Evolutionary conservation across 2,113 vertebrate genomes (phyloP), one percentile per base, ranked within the genome.

Genomic region (Dipodomys spectabilis): DNA sequence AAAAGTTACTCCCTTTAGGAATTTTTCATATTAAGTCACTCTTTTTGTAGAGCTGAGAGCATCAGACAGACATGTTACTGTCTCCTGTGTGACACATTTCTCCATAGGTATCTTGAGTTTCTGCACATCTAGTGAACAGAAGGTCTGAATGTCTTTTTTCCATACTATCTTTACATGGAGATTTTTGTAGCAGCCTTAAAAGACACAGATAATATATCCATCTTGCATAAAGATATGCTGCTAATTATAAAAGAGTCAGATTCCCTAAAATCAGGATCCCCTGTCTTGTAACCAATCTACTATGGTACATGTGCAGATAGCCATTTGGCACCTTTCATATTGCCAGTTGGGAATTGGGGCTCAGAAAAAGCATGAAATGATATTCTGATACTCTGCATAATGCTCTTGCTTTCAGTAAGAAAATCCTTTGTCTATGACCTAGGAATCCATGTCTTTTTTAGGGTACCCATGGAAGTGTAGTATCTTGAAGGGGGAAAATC

Each of bases 141-240:
- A 19, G n/a, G 30, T 75, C 22, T 74, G 71, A 39, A 18, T 35
- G 44, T 4, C 8, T 91, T 80, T 84, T 35, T 83, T 91, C 44
- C 32, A 60, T n/a, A 57, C 5, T 77, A 67, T 30, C 22, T 65
- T 65, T 20, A 65, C 64, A 64, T 80, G 35, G 49, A 69, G 73
- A 6, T 67, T 86, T 92, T n/a, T 65, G 86, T 85, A 89, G 77
- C 23, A 86, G 35, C 19, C 19, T 82, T 71, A 57, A 94, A 79
- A 85, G 60, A 69, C 20, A 69, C 20, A 90, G 49, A 23, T 57
- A 72, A 23, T 19, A 23, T 78, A 12, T 53, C 13, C 20, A 27
- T 88, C 62, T 39, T 39, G 39, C 39, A 39, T 49, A 49, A 94
- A 92, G 19, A 28, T 19, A 86, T 7, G 64, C n/a, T 35, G 9